Evolutionary conservation across 2,113 vertebrate species (phyloP), one percentile per base, ranked within the genome.

Genomic region (Poeciliopsis occidentalis): DNA sequence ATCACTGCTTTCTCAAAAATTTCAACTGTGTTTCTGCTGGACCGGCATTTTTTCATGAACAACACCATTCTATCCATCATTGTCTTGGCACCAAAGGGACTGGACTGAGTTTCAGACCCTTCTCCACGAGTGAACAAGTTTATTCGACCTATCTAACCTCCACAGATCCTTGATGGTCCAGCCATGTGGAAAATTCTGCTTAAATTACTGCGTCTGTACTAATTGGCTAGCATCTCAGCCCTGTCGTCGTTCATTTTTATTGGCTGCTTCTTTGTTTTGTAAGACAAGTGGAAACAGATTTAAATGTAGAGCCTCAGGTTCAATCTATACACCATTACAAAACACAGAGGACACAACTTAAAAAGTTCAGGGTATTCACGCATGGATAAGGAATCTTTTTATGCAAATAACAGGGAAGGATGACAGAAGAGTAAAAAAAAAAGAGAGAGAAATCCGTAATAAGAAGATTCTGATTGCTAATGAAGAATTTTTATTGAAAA

Each of bases 161-260:
- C 63, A 71, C 60, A 64, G 69, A 62, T 32, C 76, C 66, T 74
- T 37, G 51, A 34, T 71, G 63, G 39, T 67, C 66, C 13, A n/a
- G 29, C 69, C 78, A 74, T 73, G 88, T 81, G 85, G 83, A 89
- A 75, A 74, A 32, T 67, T 67, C 70, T 27, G 71, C 74, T 79
- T 82, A 75, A 88, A 86, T 88, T 67, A 86, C 83, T 65, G 71
- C 71, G 41, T 81, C 73, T 30, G 27, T 66, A 71, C 82, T 92
- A 87, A 91, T 89, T 91, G 83, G 85, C 80, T 44, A 64, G 67
- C 64, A 71, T 84, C 77, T 75, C 84, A 73, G 71, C 31, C 66
- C 8, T 79, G 80, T 70, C 90, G 73, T 85, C 71, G 60, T 88
- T 85, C 80, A 87, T 82, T 81, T 71, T 71, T 77, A 89, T 79